Evolutionary conservation across 2,888 invertebrate species (phyloP), one percentile per base, ranked within the genome.

Genomic region (Eudemis profundana): DNA sequence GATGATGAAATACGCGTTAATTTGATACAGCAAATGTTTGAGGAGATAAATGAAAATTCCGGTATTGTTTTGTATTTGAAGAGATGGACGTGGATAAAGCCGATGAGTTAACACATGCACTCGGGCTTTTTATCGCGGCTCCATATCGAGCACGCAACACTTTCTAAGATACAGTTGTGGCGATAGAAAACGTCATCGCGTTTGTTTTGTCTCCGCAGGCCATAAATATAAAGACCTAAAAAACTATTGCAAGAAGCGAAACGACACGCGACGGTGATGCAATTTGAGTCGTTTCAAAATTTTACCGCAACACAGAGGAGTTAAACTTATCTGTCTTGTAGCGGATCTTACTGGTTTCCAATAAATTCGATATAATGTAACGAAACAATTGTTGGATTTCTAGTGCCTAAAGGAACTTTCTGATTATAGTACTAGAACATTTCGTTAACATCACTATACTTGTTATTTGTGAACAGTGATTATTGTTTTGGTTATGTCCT

Each of bases 151-250:
- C 61, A 56, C 60, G 66, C 62, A 68, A 69, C 69, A 75, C 70
- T 74, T 76, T 75, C 73, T 72, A 63, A 72, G 69, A 75, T 68
- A 53, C 69, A 51, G 70, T 69, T 56, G 69, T 69, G 42, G 57
- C 67, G 72, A 75, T 72, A 69, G 53, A 59, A 70, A 62, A 63
- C 44, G 73, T 69, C 73, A 73, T 49, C 29, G 44, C 61, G 60
- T 70, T 66, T 73, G 69, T 70, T 59, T 62, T 44, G 61, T 61
- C 67, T 42, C 15, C 42, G 42, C 38, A 10, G 60, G 23, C 33
- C 40, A 36, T 56, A 44, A 59, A 57, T 44, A 50, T 42, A 50
- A 57, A 42, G 33, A 51, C 51, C 5, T 38, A 53, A 46, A 27
- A 29, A 57, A 49, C 29, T 15, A 23, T 57, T 53, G 53, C 23